Base-by-base conservation (phyloP, 2,888 invertebrate genomes). In the Ophion obscuratus region DNA sequence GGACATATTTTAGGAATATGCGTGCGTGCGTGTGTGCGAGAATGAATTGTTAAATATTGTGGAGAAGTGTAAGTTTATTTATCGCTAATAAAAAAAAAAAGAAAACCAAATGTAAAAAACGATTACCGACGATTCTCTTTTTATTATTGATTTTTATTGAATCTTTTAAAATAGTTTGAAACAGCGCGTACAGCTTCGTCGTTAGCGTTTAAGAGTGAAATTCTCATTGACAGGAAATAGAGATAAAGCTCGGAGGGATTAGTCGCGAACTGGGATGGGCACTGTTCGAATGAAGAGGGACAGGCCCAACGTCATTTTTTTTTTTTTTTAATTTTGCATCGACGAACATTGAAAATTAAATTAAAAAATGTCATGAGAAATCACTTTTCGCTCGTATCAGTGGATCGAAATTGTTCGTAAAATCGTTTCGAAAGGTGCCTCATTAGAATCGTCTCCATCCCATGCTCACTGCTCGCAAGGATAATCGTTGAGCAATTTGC, bases 61-160 rank as follows among this genome's bases (percentile, higher is more conserved):
- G 93, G 93, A 94, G 92, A 93, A 92, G 92, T 94, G 93, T 94
- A 93, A 94, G 92, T 93, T 94, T 94, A 94, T 94, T 94, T 94
- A 93, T 94, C 93, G 91, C 93, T 94, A 94, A 94, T 94, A 93
- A 94, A 94, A 93, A 90, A 93, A 94, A 94, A 93, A 90, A 70
- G 77, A 83, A 83, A 87, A 83, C 70, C 64, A 20, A 47, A 59
- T 6, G 47, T 31, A 53, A 40, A 74, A 74, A 66, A 66, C 1
- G 7, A 31, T 17, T 10, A 31, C 11, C 31, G 66, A 66, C 17
- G 10, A 31, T 20, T 61, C 6, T 7, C n/a, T 59, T 88, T 91
- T 91, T 90, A 89, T 91, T 88, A 90, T 83, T 89, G 89, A 92
- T 92, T 92, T 92, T 92, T 90, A 92, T 92, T 92, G 91, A 91